Base-by-base conservation (phyloP, 2,113 vertebrate species). In the Aspiorhynchus laticeps region DNA sequence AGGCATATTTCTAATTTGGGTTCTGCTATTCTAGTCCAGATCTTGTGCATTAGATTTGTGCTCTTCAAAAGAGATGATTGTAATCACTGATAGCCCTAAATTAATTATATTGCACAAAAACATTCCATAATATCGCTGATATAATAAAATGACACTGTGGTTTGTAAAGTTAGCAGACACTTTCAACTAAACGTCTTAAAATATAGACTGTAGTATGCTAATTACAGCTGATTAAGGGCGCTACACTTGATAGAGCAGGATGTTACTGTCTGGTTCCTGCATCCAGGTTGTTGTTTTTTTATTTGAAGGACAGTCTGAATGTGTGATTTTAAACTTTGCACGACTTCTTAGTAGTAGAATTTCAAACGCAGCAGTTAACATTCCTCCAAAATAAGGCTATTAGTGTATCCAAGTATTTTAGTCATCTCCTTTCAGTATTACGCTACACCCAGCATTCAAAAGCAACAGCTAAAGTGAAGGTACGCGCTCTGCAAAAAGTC, bases 1-100 rank as follows among this genome's bases (percentile, higher is more conserved):
- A 65, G 8, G 33, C 38, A 81, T 67, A 83, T 86, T 86, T 91
- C 48, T 77, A 78, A 28, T 88, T 83, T 89, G 38, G n/a, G 76
- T 78, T 78, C 26, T 7, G n/a, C 61, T 19, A 17, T 86, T 73
- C n/a, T 67, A 48, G 5, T 85, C 65, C 80, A 75, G 63, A 67
- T 67, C 59, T 86, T 92, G 91, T 93, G 90, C 92, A 90, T 92
- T 91, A 90, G 90, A 83, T 91, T 94, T 94, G 93, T 94, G 93
- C 94, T 94, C 88, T 89, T 89, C 91, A 80, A 88, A 88, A 91
- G 91, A 93, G 91, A 93, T 92, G 91, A 93, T 91, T 91, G 90
- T 90, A 90, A 90, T 88, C 87, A 92, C 92, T 89, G 88, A 89
- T 82, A 91, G 90, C 88, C 91, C 91, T 91, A 91, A 91, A 91